phyloP scores from a whole-genome alignment of 2,797 vertebrate species.

The Heteromormyrus szaboi region DNA sequence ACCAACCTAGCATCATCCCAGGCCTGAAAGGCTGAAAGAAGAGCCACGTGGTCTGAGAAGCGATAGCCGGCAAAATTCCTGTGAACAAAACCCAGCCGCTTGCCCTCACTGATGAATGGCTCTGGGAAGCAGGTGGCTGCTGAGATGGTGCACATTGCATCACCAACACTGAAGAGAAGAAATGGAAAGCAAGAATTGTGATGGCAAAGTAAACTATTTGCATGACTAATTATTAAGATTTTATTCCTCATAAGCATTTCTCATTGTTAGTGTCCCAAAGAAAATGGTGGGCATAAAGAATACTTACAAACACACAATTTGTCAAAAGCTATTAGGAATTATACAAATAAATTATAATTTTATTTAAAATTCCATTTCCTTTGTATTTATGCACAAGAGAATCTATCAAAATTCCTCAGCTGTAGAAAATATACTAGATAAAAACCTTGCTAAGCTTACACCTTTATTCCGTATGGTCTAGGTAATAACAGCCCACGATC shows the following conservation, averaged over 20 bases:
- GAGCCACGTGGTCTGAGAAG: conserved; percentile 88
- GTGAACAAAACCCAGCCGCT: conserved; percentile 82
- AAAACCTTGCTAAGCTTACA: neutral
- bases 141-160: conserved; percentile 88
- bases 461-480: neutral
- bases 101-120: conserved; percentile 88
- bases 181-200: neutral
- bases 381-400: neutral
- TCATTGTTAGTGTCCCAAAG: neutral
- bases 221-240: neutral
- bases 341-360: neutral
- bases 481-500: neutral
- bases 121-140: conserved; percentile 90
- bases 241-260: neutral
- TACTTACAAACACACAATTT: neutral
- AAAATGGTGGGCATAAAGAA: neutral
- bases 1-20: conserved; percentile 87
- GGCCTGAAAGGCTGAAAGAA: conserved; percentile 87
- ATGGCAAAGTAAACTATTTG: neutral
- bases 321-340: neutral
- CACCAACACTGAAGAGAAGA: conserved; percentile 73
- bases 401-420: neutral
- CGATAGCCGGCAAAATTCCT: conserved; percentile 85
- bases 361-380: neutral
- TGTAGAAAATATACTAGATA: neutral